These are phyloP conservation scores for Phalacrocorax brasilianus DNA, from an alignment of 2,113 vertebrate species.

Conservation along the genomic window DNA sequence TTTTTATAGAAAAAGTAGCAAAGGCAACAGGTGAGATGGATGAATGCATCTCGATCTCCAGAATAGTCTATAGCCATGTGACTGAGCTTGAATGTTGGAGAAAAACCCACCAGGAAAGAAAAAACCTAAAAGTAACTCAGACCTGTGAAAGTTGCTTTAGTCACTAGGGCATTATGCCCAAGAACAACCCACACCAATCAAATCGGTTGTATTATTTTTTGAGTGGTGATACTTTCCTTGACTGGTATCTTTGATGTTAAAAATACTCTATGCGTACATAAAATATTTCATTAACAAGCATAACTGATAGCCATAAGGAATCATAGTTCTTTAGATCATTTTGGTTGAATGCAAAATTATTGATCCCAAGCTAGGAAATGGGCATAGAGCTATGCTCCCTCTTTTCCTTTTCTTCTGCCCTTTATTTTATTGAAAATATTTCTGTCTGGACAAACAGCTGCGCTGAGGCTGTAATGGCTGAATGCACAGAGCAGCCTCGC, in stretches of 20 bases:
- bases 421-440: neutral
- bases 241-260: neutral
- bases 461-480: neutral
- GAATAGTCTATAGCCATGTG: neutral
- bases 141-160: neutral
- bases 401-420: neutral
- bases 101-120: neutral
- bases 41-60: rapidly evolving
- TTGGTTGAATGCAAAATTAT: neutral
- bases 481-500: neutral
- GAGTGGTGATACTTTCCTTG: neutral
- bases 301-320: neutral
- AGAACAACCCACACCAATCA: neutral
- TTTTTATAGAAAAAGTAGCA: neutral
- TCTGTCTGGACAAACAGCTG: neutral
- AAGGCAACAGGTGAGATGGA: neutral
- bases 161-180: neutral
- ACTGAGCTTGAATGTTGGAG: neutral
- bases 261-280: neutral
- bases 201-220: neutral
- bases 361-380: neutral
- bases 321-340: neutral
- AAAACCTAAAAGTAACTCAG: neutral
- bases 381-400: neutral
- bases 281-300: neutral